Conservation (phyloP, 2,888 invertebrate species). For the Rapana venosa region DNA sequence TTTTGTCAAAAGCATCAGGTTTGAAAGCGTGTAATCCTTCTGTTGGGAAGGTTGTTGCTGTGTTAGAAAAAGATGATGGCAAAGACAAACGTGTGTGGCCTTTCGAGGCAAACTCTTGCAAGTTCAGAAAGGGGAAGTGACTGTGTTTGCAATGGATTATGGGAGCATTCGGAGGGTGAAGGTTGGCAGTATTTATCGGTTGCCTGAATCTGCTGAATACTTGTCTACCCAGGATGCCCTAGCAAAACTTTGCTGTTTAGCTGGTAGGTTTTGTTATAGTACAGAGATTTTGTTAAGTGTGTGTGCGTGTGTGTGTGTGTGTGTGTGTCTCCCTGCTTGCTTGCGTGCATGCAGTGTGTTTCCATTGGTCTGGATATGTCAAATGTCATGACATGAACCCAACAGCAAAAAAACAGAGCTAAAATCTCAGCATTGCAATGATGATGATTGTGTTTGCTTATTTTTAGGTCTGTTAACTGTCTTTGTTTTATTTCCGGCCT, state of each 20-base stretch:
- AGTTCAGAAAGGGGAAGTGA: not conserved
- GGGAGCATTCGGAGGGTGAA: not conserved
- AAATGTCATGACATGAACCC: too few species aligned
- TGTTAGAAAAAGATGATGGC: not conserved
- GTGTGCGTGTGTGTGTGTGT: not conserved
- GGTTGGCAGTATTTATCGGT: not conserved
- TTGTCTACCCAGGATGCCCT: not conserved
- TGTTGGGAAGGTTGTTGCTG: not conserved
- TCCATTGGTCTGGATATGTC: not conserved
- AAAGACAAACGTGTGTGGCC: not conserved
- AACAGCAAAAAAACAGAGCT: too few species aligned
- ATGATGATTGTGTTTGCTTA: too few species aligned
- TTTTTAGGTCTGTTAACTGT: too few species aligned
- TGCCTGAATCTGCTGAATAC: not conserved
- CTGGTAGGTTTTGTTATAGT: not conserved
- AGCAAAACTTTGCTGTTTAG: constrained; percentile 15
- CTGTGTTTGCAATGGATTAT: constrained; percentile 17
- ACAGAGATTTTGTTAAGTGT: not conserved
- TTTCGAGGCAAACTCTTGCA: not conserved
- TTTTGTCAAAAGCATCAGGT: not conserved
- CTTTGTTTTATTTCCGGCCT: too few species aligned
- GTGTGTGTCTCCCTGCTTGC: not conserved
- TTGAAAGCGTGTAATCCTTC: not conserved
- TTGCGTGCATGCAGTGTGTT: not conserved
- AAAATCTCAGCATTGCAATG: too few species aligned